Conservation (phyloP, 2,888 invertebrate species). For the Dione juno region DNA sequence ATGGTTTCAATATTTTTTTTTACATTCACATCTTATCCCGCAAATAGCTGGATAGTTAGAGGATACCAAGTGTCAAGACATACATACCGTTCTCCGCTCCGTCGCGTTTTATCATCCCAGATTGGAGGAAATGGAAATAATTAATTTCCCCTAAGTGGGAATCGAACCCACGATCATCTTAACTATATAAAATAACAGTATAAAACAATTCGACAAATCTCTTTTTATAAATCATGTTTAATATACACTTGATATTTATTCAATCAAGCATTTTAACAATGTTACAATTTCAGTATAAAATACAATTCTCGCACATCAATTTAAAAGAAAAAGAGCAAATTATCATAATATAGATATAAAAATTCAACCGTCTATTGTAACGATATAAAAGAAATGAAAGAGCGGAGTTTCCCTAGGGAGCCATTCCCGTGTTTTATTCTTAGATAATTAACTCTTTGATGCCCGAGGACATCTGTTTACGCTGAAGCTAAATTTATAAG, state of each 20-base stretch:
- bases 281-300: background rate
- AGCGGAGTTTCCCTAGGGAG: conserved; percentile 69
- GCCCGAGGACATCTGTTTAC: conserved; percentile 76
- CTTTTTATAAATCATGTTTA: background rate
- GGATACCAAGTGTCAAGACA: too few species aligned
- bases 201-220: background rate
- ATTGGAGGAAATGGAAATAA: too few species aligned
- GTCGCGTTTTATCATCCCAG: too few species aligned
- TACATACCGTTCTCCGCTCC: too few species aligned
- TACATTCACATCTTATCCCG: too few species aligned
- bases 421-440: conserved; percentile 72
- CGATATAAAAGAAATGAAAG: conserved; percentile 55
- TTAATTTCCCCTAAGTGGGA: too few species aligned
- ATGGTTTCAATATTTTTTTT: too few species aligned
- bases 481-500: conserved; percentile 51
- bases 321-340: conserved; percentile 19
- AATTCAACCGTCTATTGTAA: conserved; percentile 29
- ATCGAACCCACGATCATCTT: too few species aligned
- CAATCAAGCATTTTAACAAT: background rate
- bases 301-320: conserved; percentile 5
- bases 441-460: conserved; percentile 81
- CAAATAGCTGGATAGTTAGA: too few species aligned
- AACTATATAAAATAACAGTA: too few species aligned
- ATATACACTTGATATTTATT: background rate
- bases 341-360: conserved; percentile 26